Base-by-base conservation (phyloP, 2,797 vertebrate species). In the Parauchenoglanis punctatus region DNA sequence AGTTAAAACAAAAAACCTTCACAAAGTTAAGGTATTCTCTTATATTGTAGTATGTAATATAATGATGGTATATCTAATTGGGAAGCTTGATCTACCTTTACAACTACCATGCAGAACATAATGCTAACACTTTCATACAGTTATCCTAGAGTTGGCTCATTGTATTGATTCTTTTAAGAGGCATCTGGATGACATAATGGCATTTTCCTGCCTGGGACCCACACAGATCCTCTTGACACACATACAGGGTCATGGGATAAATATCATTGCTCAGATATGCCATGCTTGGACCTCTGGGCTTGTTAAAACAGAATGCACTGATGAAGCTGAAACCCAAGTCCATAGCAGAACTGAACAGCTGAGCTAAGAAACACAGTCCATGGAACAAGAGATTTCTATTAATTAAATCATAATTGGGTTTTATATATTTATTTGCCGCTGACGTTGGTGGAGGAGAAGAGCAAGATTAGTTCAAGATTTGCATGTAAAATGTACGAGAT, bases 331-430 rank as follows among this genome's bases (percentile, higher is more conserved):
- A 75, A 73, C 67, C 68, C 49, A 25, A 35, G 73, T 28, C 46
- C 18, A 35, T 77, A 58, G 11, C 18, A 78, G 44, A 58, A 67
- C 59, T 40, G 4, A 78, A 59, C 90, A 92, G 90, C 93, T 91
- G 90, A 94, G 93, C 93, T 93, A 94, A 94, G 91, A 93, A 90
- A 94, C 90, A 94, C 95, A 94, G 95, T 95, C 93, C 93, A 94
- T 91, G 92, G 93, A 95, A 95, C 91, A 91, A 93, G 94, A 94
- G 94, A 95, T 95, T 95, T 95, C 95, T 95, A 95, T 96, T 96
- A 96, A 96, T 96, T 96, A 96, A 96, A 96, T 94, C 95, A 95
- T 96, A 96, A 96, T 96, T 96, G 94, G 94, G 94, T 96, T 95
- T 96, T 96, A 95, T 96, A 96, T 95, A 95, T 96, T 96, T 96